Base-by-base conservation (phyloP, 2,113 vertebrate genomes). In the Xenus cinereus region DNA sequence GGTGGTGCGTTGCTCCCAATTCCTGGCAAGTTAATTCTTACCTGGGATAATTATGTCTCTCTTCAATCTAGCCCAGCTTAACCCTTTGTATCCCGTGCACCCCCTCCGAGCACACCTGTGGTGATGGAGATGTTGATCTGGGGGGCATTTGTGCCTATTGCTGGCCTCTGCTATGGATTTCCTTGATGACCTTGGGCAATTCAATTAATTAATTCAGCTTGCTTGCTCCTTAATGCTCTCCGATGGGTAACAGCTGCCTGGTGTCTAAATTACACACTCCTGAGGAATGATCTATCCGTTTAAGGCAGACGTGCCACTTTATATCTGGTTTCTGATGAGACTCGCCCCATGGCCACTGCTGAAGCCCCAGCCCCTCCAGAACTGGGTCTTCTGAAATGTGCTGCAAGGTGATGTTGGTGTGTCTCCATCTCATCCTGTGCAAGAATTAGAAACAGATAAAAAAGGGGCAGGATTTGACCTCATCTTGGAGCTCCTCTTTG, bases 1-100 rank as follows among this genome's bases (percentile, higher is more conserved):
- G 96, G 78, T 81, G 94, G 46, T 96, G 78, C 79, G 50, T 92
- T 97, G 95, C 57, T 97, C 97, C 88, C 90, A 78, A 93, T 97
- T 97, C 80, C 90, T 89, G 0, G 0, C 88, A 60, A 92, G 88
- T 57, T 92, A 93, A 87, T 95, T 95, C 96, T 90, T 97, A 95
- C 94, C 90, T 90, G 75, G 93, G 87, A 91, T 91, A 97, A 93
- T 93, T 89, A 50, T 76, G 57, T 23, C 28, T 84, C 53, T 88
- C 46, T 48, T 76, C 78, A 79, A 82, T 67, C 41, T 66, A 77
- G 71, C 85, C 89, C 4, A 14, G 35, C 1, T 97, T 95, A 95
- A 94, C 95, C 64, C 56, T 79, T 71, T 14, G 2, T 26, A 18
- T 63, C 7, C 88, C 37, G 1, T 0, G 0, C 7, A 12, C 23